Evolutionary conservation across 2,113 vertebrate species (phyloP).

Genomic region (Acrocephalus kingi): DNA sequence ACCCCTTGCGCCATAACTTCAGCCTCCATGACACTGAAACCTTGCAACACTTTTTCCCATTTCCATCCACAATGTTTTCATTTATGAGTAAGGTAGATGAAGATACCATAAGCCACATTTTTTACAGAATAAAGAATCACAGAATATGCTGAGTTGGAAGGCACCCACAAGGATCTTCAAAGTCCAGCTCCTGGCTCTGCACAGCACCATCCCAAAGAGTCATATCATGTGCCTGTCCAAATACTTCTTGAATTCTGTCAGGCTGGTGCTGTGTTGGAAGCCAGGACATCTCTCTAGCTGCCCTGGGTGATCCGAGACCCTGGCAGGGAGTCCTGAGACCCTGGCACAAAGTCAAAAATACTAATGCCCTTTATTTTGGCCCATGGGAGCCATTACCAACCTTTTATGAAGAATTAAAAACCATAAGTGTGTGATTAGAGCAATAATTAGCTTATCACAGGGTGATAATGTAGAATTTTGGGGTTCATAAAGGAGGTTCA

Average conservation of each 20-base stretch:
- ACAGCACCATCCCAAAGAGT: background rate
- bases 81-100: background rate
- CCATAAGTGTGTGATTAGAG: too few relatives aligned
- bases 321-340: too few relatives aligned
- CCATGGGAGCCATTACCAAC: too few relatives aligned
- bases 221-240: background rate
- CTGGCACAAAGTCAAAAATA: too few relatives aligned
- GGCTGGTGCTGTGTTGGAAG: background rate
- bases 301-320: too few relatives aligned
- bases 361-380: too few relatives aligned
- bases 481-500: too few relatives aligned
- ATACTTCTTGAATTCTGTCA: accelerated
- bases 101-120: background rate
- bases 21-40: background rate
- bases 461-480: too few relatives aligned
- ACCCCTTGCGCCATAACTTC: background rate
- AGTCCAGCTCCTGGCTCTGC: background rate
- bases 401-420: too few relatives aligned
- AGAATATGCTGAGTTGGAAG: background rate
- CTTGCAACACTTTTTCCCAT: background rate
- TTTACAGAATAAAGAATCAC: background rate
- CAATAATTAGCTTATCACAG: too few relatives aligned
- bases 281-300: too few relatives aligned
- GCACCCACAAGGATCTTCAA: background rate
- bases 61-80: background rate